Evolutionary conservation across 2,797 vertebrate genomes (phyloP), one percentile per base, ranked within the genome.

Genomic region (Phalanger gymnotis): DNA sequence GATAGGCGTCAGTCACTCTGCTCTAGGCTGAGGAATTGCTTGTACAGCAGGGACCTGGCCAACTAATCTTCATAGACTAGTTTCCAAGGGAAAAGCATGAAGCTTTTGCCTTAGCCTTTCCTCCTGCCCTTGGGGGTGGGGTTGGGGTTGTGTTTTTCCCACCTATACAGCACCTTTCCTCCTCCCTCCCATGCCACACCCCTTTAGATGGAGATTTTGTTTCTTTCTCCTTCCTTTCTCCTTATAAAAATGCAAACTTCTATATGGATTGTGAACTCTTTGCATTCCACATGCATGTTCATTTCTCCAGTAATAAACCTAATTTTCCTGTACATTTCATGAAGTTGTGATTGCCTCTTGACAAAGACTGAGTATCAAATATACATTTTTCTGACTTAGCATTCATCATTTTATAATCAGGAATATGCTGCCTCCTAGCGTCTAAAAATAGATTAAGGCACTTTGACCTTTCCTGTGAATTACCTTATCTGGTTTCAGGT

Each of bases 361-460:
- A n/a, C 13, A 66, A 47, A 81, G n/a, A 81, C 16, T 2, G 25
- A 73, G 6, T 10, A 40, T 73, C 16, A 40, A 40, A 73, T 40
- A 89, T 12, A 66, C 57, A 51, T 92, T 87, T 55, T 95, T 56
- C 31, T 96, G 47, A 73, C 22, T 92, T 40, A 61, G 54, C 53
- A 58, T 53, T 73, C 28, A 93, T 51, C 91, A 61, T 92, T 96
- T 97, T 90, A 95, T 28, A 61, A 87, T 92, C 51, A 51, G 90
- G 91, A 95, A 57, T n/a, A 91, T 95, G 93, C 96, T 97, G 97
- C 96, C 97, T 61, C 96, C 96, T 96, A 94, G 90, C 93, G 96
- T 94, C 58, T 34, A 73, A 81, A 91, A 13, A 66, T 52, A 91
- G 31, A 52, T 91, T 56, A 92, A 93, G 81, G 94, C 54, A 81